Evolutionary conservation across 2,113 vertebrate species (phyloP), one percentile per base, ranked within the genome.

Genomic region (Phoxinus phoxinus): DNA sequence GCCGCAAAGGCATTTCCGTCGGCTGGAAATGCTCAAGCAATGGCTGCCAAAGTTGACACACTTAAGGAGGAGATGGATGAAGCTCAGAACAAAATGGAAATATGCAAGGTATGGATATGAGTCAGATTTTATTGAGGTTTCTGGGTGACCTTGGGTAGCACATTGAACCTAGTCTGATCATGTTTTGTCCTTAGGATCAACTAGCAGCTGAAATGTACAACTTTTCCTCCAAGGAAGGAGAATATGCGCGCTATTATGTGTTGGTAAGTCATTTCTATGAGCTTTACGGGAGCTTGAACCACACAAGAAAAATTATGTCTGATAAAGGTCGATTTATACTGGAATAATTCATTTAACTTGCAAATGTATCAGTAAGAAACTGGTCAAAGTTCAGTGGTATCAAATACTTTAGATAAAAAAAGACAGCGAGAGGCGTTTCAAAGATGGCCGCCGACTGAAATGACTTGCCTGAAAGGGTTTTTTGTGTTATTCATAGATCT

Each of bases 21-120:
- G 65, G 94, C 94, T 86, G 91, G 95, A 17, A 96, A 94, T 89
- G 97, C 97, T 93, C 97, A 96, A 89, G 94, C 97, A 7, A 96
- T 97, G 91, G 94, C 96, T 17, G 95, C 96, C 4, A 99, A 99
- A 91, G 93, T 94, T n/a, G 98, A 99, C 80, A 96, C 95, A 1
- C 94, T 99, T 7, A 98, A 98, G 88, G 98, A 99, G 59, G 98
- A 99, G 92, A 97, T 98, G 98, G 98, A 99, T 35, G 98, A 99
- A 92, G 98, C 98, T 83, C 96, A 96, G 72, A 99, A 97, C 89
- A 99, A 98, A 97, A 97, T 99, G 56, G 98, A 99, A 87, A 94
- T 93, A 81, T 95, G 95, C 91, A 95, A 95, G 93, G 95, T 95
- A 92, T 58, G 65, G 11, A 5, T 41, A 19, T 6, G 56, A 32